Conservation (phyloP, 2,797 vertebrate genomes). For the Tympanoctomys barrerae region DNA sequence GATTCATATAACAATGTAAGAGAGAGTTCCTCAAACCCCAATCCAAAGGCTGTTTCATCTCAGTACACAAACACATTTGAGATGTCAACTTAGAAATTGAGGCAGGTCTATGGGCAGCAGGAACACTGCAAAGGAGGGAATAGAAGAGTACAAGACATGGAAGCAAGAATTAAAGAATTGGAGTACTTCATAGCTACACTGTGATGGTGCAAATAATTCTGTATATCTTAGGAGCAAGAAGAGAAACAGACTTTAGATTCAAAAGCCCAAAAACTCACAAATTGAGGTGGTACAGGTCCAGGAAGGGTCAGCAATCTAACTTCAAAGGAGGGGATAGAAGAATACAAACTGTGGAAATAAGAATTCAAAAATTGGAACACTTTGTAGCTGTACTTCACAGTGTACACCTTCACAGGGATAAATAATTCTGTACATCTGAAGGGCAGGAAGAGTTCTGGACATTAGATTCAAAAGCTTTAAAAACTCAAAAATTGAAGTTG, state of each 20-base stretch:
- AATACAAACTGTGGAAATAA: no score
- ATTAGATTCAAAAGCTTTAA: neutral
- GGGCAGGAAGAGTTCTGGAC: neutral
- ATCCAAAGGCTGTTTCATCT: conserved; percentile 58
- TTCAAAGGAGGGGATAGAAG: no score
- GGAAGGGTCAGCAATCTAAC: no score
- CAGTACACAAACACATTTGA: neutral
- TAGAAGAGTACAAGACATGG: fast-evolving
- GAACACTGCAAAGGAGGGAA: neutral
- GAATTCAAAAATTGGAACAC: no score
- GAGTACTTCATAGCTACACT: fast-evolving
- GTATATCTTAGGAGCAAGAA: fast-evolving
- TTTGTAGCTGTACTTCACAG: no score
- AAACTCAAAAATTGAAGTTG: neutral
- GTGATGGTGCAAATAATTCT: no score
- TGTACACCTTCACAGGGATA: no score
- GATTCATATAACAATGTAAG: conserved; percentile 22
- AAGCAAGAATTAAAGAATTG: no score
- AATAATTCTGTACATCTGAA: fast-evolving
- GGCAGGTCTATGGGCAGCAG: neutral
- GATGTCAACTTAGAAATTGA: conserved; percentile 18
- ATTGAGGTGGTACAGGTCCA: fast-evolving
- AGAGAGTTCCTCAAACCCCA: neutral
- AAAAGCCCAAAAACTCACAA: neutral
- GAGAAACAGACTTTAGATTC: neutral